Evolutionary conservation across 2,888 invertebrate genomes (phyloP), one percentile per base, ranked within the genome.

Genomic region (Alloplasta piceator): DNA sequence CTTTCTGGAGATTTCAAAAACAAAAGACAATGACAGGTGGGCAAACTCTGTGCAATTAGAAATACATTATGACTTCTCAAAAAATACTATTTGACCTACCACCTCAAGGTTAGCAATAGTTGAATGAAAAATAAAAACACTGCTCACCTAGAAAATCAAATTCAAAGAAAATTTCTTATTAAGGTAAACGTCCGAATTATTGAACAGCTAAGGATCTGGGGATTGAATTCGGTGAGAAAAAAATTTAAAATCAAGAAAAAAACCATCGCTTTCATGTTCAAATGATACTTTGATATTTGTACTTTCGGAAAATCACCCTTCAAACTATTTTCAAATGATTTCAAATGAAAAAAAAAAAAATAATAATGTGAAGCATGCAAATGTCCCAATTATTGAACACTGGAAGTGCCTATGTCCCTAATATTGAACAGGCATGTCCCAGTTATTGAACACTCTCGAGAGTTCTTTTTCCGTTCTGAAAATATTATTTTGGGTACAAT

Each of bases 331-430:
- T 52, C 6, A 52, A 52, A 52, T 52, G 52, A 52, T 52, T 52
- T 52, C 16, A 52, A 52, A 52, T 52, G 52, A 52, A 52, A 52
- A 12, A 52, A 50, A 50, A 52, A 52, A 52, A 12, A 52, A 12
- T 12, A 52, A 52, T 12, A 52, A 52, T 52, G 12, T 52, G 6
- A 52, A 52, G 52, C 52, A 14, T 52, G 52, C 52, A 52, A 52
- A 52, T 52, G 14, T 52, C 52, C 52, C 52, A 52, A 14, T 52
- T 52, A 52, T 52, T 52, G 52, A 52, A 52, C 52, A 52, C 52
- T 52, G 52, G 5, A 12, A 52, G 12, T 52, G 6, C 5, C 52
- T 52, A 52, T 52, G 52, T 52, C 52, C 14, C 52, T 52, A 52
- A 52, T 52, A 12, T 52, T 52, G 12, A 14, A 52, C 52, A 52